phyloP scores from a whole-genome alignment of 2,797 vertebrate species.

The Ctenosaura bakeri region DNA sequence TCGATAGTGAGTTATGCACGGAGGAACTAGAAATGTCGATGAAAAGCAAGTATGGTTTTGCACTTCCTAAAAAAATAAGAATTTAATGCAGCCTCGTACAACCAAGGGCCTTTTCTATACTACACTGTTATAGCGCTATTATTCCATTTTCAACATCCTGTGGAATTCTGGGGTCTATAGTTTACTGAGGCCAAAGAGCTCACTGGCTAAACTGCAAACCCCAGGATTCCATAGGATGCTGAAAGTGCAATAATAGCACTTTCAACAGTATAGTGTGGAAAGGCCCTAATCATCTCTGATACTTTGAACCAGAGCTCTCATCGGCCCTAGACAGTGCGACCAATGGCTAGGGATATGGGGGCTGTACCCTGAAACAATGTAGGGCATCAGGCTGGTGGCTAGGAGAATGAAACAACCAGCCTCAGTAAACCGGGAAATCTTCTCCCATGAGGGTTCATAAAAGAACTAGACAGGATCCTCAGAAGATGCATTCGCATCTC shows the following conservation, averaged over 20 bases:
- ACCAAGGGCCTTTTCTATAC: not conserved
- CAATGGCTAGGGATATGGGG: not conserved
- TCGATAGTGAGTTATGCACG: slow-evolving; percentile 9
- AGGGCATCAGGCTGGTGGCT: not conserved
- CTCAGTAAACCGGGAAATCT: not conserved
- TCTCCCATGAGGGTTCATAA: not conserved
- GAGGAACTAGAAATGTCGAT: not conserved
- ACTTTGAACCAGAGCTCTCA: not conserved
- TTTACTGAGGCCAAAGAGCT: too few relatives aligned
- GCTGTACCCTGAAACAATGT: not conserved
- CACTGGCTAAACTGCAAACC: too few relatives aligned
- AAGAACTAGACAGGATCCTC: not conserved
- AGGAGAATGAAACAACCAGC: not conserved
- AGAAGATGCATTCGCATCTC: not conserved
- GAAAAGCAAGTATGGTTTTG: not conserved
- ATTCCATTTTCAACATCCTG: too few relatives aligned
- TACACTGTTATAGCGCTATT: too few relatives aligned
- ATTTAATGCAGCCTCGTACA: not conserved
- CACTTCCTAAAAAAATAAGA: not conserved
- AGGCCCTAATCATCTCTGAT: not conserved
- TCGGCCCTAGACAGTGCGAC: not conserved
- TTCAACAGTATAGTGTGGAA: too few relatives aligned
- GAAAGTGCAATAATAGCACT: too few relatives aligned
- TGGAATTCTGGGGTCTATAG: too few relatives aligned
- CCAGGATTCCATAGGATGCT: too few relatives aligned